These are phyloP conservation scores for Bombus superbus DNA, from an alignment of 1,140 invertebrate genomes.

Conservation along the genomic window DNA sequence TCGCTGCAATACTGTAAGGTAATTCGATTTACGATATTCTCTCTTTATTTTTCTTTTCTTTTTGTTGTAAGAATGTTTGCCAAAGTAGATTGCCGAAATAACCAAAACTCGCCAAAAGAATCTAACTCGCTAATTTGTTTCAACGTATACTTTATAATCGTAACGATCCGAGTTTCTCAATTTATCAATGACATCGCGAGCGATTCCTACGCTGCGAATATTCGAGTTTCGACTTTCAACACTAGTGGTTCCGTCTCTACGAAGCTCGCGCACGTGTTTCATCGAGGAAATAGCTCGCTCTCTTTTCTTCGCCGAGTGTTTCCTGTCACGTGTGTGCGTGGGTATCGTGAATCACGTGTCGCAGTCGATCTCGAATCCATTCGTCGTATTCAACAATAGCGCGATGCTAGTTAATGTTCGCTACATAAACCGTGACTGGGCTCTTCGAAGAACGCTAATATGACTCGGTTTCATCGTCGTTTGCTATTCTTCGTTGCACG, in stretches of 20 bases:
- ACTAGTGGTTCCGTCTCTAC: no score
- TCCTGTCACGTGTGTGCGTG: conserved; percentile 36
- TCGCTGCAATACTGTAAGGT: no score
- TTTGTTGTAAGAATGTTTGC: no score
- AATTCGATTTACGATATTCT: background rate
- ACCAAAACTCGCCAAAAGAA: no score
- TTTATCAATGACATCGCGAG: background rate
- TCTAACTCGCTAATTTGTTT: no score
- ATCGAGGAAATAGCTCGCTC: background rate
- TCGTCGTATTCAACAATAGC: conserved; percentile 61
- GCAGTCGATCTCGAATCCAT: conserved; percentile 54
- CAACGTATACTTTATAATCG: no score
- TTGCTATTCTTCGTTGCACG: background rate
- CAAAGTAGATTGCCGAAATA: no score
- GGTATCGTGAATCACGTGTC: conserved; percentile 60
- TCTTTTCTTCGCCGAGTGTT: background rate
- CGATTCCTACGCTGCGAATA: background rate
- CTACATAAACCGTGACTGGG: conserved; percentile 41
- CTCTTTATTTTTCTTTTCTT: no score
- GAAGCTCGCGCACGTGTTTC: background rate
- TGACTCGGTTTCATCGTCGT: conserved; percentile 24
- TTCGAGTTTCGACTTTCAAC: background rate
- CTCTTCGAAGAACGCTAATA: conserved; percentile 65
- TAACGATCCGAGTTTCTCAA: background rate
- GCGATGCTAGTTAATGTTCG: conserved; percentile 48